Conservation (phyloP, 2,888 invertebrate genomes). For the Crematogaster levior region DNA sequence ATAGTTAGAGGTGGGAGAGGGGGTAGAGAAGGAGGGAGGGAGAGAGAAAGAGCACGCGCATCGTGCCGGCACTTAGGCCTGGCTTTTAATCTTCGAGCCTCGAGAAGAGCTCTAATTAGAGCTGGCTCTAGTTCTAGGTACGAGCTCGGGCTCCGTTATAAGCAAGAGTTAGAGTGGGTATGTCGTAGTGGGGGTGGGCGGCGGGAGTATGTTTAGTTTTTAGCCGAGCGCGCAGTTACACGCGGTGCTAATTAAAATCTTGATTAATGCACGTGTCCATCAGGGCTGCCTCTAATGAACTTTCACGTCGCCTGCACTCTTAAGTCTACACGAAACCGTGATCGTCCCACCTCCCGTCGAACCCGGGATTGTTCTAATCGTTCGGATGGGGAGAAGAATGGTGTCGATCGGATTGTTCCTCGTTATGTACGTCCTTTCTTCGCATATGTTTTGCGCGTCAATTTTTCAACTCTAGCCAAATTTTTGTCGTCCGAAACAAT, state of each 20-base stretch:
- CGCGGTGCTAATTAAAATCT: constrained; percentile 84
- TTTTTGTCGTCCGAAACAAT: not conserved
- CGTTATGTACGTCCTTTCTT: not conserved
- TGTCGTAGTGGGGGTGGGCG: constrained; percentile 56
- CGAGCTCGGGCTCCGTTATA: constrained; percentile 74
- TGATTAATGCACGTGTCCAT: constrained; percentile 85
- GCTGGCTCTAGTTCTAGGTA: constrained; percentile 77
- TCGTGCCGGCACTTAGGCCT: constrained; percentile 78
- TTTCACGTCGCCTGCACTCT: constrained; percentile 79
- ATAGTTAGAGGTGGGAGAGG: too few species aligned
- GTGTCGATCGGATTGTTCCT: not conserved
- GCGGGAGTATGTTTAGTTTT: constrained; percentile 82
- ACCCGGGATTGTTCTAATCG: constrained; percentile 31
- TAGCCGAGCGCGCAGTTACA: constrained; percentile 80
- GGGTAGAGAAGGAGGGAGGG: constrained; percentile 47
- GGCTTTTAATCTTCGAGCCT: constrained; percentile 80
- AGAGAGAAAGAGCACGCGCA: constrained; percentile 67
- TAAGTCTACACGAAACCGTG: constrained; percentile 76
- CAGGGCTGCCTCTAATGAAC: constrained; percentile 83
- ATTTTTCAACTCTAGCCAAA: not conserved
- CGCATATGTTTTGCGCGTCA: not conserved
- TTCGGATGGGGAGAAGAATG: not conserved
- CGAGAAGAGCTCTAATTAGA: constrained; percentile 84
- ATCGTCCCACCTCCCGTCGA: constrained; percentile 65
- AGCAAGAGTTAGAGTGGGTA: constrained; percentile 76